Conservation (phyloP, 2,113 vertebrate genomes). For the Aptenodytes patagonicus region DNA sequence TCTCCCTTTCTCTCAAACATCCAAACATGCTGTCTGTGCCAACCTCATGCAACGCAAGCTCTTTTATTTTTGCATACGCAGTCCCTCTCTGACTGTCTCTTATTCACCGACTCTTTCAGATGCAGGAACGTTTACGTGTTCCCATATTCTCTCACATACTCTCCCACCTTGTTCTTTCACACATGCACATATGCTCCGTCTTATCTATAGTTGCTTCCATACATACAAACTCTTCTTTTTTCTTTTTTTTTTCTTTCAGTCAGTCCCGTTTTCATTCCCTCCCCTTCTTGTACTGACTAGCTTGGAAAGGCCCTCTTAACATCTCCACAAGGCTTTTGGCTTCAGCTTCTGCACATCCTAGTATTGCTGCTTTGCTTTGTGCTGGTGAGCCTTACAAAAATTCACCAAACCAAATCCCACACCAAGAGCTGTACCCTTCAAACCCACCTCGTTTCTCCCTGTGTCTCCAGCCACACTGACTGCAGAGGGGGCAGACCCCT, state of each 20-base stretch:
- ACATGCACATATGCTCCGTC: conserved; percentile 42
- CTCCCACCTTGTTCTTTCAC: conserved; percentile 56
- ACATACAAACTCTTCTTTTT: background rate
- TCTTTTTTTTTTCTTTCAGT: background rate
- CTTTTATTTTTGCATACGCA: background rate
- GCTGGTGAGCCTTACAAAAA: background rate
- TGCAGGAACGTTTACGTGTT: background rate
- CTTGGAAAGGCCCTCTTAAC: background rate
- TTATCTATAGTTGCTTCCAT: background rate
- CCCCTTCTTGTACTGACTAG: background rate
- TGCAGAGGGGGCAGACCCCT: background rate
- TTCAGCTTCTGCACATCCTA: background rate
- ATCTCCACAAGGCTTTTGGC: background rate
- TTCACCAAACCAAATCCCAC: background rate
- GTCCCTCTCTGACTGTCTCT: background rate
- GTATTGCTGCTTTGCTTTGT: background rate
- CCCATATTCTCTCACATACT: background rate
- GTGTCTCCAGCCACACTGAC: background rate
- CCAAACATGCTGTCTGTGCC: background rate
- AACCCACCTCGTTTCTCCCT: background rate
- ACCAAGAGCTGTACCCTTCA: background rate
- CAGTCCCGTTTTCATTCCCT: background rate
- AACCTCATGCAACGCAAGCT: accelerated
- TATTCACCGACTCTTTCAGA: background rate
- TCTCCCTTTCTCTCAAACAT: background rate